Evolutionary conservation across 2,888 invertebrate genomes (phyloP), one percentile per base, ranked within the genome.

Genomic region (Petrophora chlorosata): DNA sequence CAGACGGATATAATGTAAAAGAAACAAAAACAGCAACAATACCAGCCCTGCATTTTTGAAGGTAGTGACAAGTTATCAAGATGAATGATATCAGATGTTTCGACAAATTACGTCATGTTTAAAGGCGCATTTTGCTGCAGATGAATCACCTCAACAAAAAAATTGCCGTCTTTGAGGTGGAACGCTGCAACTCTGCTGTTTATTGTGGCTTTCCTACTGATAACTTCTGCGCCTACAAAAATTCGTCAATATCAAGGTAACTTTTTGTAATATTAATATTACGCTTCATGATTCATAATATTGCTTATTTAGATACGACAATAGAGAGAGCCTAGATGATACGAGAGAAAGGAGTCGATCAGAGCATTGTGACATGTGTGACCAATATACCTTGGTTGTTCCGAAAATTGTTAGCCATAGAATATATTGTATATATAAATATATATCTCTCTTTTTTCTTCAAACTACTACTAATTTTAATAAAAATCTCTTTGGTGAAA

Each of bases 11-110:
- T 5, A 5, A 28, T 3, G 9, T 0, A 4, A 41, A 32, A 33
- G 9, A 25, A 16, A 25, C 17, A 16, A 17, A 10, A 15, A 34
- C 34, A 28, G 28, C 41, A 41, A 39, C 25, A 16, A 55, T 53
- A 39, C 44, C 52, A 26, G 30, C 40, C 41, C 33, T 41, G 44
- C 44, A 47, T 28, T 36, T 19, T 3, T 17, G 30, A 40, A 46
- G 48, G 38, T 23, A 38, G 45, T 35, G 47, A 23, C 39, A 39
- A 49, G 46, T 29, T 42, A 44, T 26, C 13, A 35, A 35, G 40
- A 43, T 40, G 22, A n/a, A 52, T 36, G 32, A 38, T 45, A 36
- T 23, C 16, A 16, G 34, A 40, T 43, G 28, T 32, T 53, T 42
- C 19, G 33, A 34, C 38, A 49, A 46, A 49, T 49, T 46, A 39